Percentiles rank a stretch among this genome's conserved stretches.
Conservation (phyloP, 2,797 vertebrate species). For the Peromyscus nudipes region DNA sequence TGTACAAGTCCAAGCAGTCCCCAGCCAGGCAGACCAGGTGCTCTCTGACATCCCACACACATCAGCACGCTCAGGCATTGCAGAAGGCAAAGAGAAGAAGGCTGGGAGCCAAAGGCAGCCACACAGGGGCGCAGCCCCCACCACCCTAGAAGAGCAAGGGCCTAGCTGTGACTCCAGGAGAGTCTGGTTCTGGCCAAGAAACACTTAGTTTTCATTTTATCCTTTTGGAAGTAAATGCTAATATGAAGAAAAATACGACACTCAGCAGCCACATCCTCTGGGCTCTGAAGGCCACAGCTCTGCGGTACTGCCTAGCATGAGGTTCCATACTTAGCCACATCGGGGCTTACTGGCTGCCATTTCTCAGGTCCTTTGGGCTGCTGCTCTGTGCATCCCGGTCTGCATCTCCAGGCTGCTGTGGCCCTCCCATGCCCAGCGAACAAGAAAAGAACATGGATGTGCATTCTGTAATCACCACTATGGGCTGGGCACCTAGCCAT, state of each 20-base stretch:
- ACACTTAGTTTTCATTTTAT: conserved; percentile 10
- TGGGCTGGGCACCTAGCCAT: neutral
- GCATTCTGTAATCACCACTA: too few relatives aligned
- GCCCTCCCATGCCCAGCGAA: neutral
- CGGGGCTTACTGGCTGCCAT: neutral
- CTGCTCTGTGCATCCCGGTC: neutral
- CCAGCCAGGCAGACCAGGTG: conserved; percentile 41
- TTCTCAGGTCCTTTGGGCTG: neutral
- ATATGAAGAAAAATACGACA: neutral
- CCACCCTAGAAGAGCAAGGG: neutral
- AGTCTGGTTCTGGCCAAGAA: neutral
- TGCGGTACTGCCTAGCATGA: accelerated
- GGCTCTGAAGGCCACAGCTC: neutral
- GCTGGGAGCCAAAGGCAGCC: neutral
- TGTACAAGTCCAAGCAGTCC: conserved; percentile 57
- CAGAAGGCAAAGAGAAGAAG: conserved; percentile 56
- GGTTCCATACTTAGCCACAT: neutral
- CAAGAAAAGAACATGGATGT: neutral
- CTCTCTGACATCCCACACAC: conserved; percentile 62
- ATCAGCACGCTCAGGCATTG: neutral
- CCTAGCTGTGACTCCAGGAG: neutral
- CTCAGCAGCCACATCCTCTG: neutral
- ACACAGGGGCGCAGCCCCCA: neutral
- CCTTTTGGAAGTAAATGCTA: neutral
- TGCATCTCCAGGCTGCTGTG: neutral